A percentile compares a stretch with the other conserved stretches of the same genome.
Conservation (phyloP, 2,113 vertebrate genomes). For the Otolemur garnettii region DNA sequence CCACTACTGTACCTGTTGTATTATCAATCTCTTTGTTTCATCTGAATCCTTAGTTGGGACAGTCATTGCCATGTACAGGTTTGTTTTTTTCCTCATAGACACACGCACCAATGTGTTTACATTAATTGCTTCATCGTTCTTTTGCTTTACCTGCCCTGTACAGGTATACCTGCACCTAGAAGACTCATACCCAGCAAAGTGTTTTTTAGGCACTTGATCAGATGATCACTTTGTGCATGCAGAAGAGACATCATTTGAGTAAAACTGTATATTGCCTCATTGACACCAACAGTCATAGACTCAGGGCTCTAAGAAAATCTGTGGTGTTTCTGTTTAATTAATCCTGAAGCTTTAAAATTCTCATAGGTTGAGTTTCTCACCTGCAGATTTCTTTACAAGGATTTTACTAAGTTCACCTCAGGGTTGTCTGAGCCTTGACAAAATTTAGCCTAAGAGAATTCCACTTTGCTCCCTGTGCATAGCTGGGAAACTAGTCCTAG, state of each 20-base stretch:
- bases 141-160: neutral
- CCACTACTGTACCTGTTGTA: neutral
- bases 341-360: slow-evolving; percentile 48
- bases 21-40: neutral
- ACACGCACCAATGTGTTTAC: neutral
- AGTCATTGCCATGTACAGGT: neutral
- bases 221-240: neutral
- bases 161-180: neutral
- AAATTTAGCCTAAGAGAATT: slow-evolving; percentile 24
- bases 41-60: neutral
- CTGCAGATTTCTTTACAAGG: neutral
- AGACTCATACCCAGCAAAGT: neutral
- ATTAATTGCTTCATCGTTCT: neutral
- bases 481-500: neutral
- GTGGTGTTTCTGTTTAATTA: neutral
- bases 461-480: neutral
- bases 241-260: neutral
- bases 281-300: neutral
- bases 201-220: neutral
- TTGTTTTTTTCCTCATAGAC: neutral
- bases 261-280: neutral
- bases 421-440: slow-evolving; percentile 23
- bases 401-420: slow-evolving; percentile 22
- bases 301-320: neutral
- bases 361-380: neutral